Base-by-base conservation (phyloP, 2,797 vertebrate species). In the Arrhamphus sclerolepis region DNA sequence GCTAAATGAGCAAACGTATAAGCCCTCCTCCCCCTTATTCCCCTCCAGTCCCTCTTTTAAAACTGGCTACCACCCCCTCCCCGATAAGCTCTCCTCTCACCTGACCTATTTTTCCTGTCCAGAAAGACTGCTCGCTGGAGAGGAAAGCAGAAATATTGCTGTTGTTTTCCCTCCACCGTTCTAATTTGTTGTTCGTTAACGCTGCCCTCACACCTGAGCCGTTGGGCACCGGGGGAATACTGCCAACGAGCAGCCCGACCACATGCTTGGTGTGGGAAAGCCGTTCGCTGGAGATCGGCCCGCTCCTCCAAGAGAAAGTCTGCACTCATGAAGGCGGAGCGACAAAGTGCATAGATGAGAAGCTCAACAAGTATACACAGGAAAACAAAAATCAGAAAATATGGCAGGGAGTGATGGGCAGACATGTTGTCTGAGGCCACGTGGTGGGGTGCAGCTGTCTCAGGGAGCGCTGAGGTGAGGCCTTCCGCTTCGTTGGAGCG, bases 371-470 rank as follows among this genome's bases (percentile, higher is more conserved):
- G 86, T 82, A 77, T 56, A 46, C 60, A 62, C 56, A 24, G 64
- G 75, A 62, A 77, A 75, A 81, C 57, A 47, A 60, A 79, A 77
- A 80, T 77, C 74, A 48, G 62, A 87, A 78, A 80, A 73, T 14
- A 47, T 69, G 80, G 79, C 75, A 79, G 69, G 70, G 85, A 77
- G 84, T 88, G 89, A 90, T 71, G 83, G 87, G 86, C 83, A 82
- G 88, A 80, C 83, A 55, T 84, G 83, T 83, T 90, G 87, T 88
- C 69, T 82, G 76, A 72, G 80, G 80, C 82, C 88, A 88, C 85
- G 87, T 89, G 89, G 82, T 62, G 82, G 85, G 87, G 87, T 89
- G 89, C 91, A 92, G 91, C 90, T 92, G 91, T 91, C 89, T 89
- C 82, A 75, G 81, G 82, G 86, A 90, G 89, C 88, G 78, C 87